Evolutionary conservation across 2,888 invertebrate species (phyloP), one percentile per base, ranked within the genome.

Genomic region (Standfussiana lucernea): DNA sequence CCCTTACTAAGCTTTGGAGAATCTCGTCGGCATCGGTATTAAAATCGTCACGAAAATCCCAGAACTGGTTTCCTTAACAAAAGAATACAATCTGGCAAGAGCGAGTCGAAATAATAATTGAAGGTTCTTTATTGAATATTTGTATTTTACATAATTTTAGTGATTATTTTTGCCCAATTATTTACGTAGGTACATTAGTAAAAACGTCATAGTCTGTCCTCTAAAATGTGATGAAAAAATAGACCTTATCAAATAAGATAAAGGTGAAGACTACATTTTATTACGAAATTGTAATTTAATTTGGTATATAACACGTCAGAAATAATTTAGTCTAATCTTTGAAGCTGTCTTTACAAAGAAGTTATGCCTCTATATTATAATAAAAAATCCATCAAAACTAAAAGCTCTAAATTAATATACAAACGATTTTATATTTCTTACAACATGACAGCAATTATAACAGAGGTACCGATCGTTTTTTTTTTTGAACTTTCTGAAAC

Each of bases 61-160:
- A 70, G 21, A 77, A 72, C 80, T 73, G 80, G 84, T 84, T 83
- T 69, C 65, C 21, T 42, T 65, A 74, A 69, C 64, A 69, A 77
- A 77, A 61, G 0, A 69, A 67, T n/a, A 32, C 4, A 66, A 45
- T 45, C 13, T 53, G 42, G 24, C 24, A 65, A 47, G 32, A 61
- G 28, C 15, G 37, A 79, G 24, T 61, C 24, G 1, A 32, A 13
- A 32, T 65, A 37, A 28, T 0, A 13, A 18, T n/a, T 28, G 2
- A 6, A 47, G 35, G 72, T 69, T 76, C 71, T 35, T 2, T 53
- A 45, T 24, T 21, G 13, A 28, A 37, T 40, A 10, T 21, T 18
- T 35, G 28, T 13, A 11, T 40, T 40, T 21, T 32, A 72, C 15
- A 5, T 37, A 45, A 18, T 45, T 53, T 59, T 15, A 13, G n/a